Percentiles rank a stretch among this genome's conserved stretches.
Evolutionary conservation across 2,113 vertebrate species (phyloP).

Genomic region (Carassius gibelio): DNA sequence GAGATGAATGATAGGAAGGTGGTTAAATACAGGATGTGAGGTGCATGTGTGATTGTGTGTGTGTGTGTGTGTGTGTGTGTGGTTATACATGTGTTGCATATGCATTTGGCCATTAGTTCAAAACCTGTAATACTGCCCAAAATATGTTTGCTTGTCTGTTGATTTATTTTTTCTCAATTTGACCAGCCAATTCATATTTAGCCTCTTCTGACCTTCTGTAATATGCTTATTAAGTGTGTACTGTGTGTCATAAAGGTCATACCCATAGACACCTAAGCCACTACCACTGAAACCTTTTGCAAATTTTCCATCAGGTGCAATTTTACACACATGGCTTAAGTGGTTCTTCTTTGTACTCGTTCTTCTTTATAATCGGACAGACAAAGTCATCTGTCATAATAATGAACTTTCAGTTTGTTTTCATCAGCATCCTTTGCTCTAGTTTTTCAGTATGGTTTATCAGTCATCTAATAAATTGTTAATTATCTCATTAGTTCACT

Average conservation of each 20-base stretch:
- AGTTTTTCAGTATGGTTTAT: too few relatives aligned
- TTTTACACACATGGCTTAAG: background rate
- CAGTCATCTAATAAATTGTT: too few relatives aligned
- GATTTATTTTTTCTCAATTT: background rate
- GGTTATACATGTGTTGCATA: background rate
- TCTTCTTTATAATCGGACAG: background rate
- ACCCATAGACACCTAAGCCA: background rate
- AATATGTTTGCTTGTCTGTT: background rate
- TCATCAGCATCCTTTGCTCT: too few relatives aligned
- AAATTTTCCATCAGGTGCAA: background rate
- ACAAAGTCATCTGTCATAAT: background rate
- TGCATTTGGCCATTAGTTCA: background rate
- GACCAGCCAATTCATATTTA: background rate
- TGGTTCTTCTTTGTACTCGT: background rate
- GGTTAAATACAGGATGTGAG: background rate
- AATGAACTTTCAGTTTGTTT: too few relatives aligned
- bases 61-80: too few relatives aligned
- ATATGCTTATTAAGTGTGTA: background rate
- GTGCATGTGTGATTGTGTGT: background rate
- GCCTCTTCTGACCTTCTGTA: background rate
- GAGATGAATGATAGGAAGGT: slow-evolving; percentile 3
- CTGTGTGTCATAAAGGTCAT: background rate
- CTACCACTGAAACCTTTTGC: background rate
- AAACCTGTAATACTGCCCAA: background rate
- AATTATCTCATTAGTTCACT: too few relatives aligned